These are phyloP conservation scores for Arctopsyche grandis DNA, from an alignment of 1,140 invertebrate species.

Conservation along the genomic window DNA sequence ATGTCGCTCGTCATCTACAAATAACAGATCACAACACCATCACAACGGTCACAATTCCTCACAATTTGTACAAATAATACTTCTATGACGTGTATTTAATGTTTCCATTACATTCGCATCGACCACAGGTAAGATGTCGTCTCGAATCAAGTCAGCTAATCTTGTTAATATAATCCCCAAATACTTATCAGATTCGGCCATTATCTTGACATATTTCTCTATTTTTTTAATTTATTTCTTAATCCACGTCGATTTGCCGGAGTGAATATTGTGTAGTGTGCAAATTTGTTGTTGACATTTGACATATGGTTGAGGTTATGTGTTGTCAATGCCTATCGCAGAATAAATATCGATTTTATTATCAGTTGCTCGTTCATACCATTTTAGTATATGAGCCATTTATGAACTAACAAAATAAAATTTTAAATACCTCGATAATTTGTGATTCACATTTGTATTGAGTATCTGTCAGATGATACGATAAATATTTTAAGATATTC, in stretches of 20 bases:
- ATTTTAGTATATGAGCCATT: too few relatives aligned
- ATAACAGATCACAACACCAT: background rate
- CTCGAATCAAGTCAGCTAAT: background rate
- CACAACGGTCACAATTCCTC: background rate
- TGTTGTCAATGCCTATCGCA: background rate
- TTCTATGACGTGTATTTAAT: background rate
- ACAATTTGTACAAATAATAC: slow-evolving; percentile 14
- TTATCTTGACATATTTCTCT: background rate
- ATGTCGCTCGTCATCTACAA: slow-evolving; percentile 53
- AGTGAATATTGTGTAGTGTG: background rate
- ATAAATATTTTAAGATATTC: too few relatives aligned
- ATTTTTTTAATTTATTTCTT: background rate
- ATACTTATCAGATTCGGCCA: background rate
- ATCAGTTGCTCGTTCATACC: too few relatives aligned
- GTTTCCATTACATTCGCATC: background rate
- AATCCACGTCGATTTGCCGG: background rate
- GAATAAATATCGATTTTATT: background rate
- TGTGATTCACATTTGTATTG: too few relatives aligned
- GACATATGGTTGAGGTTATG: slow-evolving; percentile 31
- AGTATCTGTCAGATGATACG: too few relatives aligned
- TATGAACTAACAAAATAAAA: too few relatives aligned
- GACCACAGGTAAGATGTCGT: background rate
- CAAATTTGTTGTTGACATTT: slow-evolving; percentile 41
- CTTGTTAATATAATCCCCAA: background rate
- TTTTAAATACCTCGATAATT: too few relatives aligned